phyloP scores from a whole-genome alignment of 1,140 invertebrate genomes.

The Lethrus apterus region DNA sequence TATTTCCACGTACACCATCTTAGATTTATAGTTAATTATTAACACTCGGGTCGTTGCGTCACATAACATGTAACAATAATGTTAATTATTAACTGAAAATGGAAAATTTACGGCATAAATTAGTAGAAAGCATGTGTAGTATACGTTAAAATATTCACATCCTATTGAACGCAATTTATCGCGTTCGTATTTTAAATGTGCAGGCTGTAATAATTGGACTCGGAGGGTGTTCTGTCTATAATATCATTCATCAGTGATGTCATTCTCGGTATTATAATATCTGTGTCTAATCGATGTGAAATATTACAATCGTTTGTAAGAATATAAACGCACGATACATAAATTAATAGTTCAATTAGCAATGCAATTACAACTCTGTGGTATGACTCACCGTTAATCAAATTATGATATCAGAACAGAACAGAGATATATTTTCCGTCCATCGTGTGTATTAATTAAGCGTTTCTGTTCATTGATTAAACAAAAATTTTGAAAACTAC shows the following conservation, averaged over 20 bases:
- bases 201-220: slow-evolving; percentile 13
- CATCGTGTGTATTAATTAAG: too few species aligned
- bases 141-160: too few species aligned
- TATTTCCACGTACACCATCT: too few species aligned
- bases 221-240: slow-evolving; percentile 28
- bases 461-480: too few species aligned
- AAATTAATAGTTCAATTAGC: slow-evolving; percentile 32
- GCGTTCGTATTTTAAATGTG: slow-evolving; percentile 2
- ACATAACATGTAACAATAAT: too few species aligned
- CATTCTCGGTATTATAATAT: slow-evolving; percentile 17
- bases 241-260: slow-evolving; percentile 26
- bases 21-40: too few species aligned
- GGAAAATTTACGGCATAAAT: too few species aligned
- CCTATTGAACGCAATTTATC: slow-evolving; percentile 9
- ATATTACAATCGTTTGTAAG: slow-evolving; percentile 30
- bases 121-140: too few species aligned
- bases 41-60: too few species aligned
- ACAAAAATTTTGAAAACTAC: too few species aligned
- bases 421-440: too few species aligned
- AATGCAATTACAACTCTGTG: slow-evolving; percentile 28
- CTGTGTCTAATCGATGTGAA: slow-evolving; percentile 26
- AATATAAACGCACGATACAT: slow-evolving; percentile 25
- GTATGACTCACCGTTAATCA: slow-evolving; percentile 25
- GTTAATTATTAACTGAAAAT: too few species aligned
- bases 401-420: slow-evolving; percentile 26